Conservation (phyloP, 2,797 vertebrate species). For the Cyclopterus lumpus region DNA sequence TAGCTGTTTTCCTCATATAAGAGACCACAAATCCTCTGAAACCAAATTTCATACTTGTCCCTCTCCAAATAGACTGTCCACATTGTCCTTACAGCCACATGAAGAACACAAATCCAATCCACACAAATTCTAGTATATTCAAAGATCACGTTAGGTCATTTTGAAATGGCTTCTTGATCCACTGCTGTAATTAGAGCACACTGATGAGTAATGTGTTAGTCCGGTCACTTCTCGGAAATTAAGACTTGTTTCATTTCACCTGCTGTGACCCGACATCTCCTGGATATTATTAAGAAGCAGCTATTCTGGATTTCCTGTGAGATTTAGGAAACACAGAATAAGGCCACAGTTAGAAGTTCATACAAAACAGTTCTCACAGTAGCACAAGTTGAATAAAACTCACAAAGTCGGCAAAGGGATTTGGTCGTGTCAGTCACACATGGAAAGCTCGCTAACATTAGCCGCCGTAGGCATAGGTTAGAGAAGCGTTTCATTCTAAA, state of each 20-base stretch:
- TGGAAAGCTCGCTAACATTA: neutral
- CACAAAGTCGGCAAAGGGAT: neutral
- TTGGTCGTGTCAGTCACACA: neutral
- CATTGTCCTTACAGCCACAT: slow-evolving; percentile 23
- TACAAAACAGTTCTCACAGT: neutral
- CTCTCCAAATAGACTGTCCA: slow-evolving; percentile 35
- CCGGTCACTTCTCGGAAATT: slow-evolving; percentile 34
- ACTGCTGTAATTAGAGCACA: slow-evolving; percentile 49
- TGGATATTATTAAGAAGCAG: slow-evolving; percentile 41
- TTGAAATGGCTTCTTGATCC: slow-evolving; percentile 60
- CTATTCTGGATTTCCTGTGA: slow-evolving; percentile 48
- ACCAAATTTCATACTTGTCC: slow-evolving; percentile 30
- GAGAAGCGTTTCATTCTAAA: neutral
- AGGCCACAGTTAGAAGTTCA: slow-evolving; percentile 19
- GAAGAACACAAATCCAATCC: slow-evolving; percentile 15
- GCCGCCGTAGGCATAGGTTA: neutral
- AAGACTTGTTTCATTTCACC: slow-evolving; percentile 44
- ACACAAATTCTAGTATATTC: neutral
- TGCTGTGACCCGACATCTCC: slow-evolving; percentile 44
- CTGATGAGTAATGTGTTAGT: slow-evolving; percentile 42
- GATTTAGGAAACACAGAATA: slow-evolving; percentile 28
- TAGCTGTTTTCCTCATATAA: slow-evolving; percentile 14
- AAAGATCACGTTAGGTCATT: slow-evolving; percentile 46
- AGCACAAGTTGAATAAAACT: neutral
- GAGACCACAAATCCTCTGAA: slow-evolving; percentile 21